These are phyloP conservation scores for Grammomys dolichurus DNA, from an alignment of 2,113 vertebrate species.

Conservation along the genomic window DNA sequence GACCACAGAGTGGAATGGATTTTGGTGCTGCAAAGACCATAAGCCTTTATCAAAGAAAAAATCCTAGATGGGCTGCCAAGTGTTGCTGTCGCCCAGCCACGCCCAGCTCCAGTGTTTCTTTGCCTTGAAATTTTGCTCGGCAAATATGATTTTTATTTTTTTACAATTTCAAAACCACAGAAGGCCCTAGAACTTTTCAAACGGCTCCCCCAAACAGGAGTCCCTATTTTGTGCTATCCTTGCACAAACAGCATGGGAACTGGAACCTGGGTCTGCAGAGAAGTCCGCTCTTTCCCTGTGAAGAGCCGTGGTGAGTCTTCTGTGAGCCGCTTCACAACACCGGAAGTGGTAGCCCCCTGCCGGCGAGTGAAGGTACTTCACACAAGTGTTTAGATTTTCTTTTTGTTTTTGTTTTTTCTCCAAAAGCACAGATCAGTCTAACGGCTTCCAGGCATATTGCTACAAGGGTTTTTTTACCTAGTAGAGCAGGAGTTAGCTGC, in stretches of 20 bases:
- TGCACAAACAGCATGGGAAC: background rate
- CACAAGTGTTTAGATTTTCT: background rate
- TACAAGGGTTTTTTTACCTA: constrained; percentile 1
- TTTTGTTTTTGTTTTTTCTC: background rate
- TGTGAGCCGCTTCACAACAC: background rate
- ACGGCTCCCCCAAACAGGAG: background rate
- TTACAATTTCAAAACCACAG: constrained; percentile 11
- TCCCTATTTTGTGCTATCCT: background rate
- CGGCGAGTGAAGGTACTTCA: background rate
- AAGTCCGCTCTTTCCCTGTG: background rate
- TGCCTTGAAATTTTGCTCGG: background rate
- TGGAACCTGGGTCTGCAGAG: background rate
- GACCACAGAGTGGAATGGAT: background rate
- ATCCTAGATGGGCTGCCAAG: background rate
- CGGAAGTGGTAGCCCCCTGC: background rate
- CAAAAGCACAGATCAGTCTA: background rate
- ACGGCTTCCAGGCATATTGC: background rate
- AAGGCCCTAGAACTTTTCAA: constrained; percentile 4
- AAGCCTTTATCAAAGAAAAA: background rate
- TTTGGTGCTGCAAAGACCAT: background rate
- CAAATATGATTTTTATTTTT: background rate
- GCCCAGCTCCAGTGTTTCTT: background rate
- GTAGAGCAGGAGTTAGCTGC: background rate
- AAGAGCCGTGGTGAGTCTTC: background rate
- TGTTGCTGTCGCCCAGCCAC: background rate